These are phyloP conservation scores for Acleris sparsana DNA, from an alignment of 2,888 invertebrate species.

Conservation along the genomic window DNA sequence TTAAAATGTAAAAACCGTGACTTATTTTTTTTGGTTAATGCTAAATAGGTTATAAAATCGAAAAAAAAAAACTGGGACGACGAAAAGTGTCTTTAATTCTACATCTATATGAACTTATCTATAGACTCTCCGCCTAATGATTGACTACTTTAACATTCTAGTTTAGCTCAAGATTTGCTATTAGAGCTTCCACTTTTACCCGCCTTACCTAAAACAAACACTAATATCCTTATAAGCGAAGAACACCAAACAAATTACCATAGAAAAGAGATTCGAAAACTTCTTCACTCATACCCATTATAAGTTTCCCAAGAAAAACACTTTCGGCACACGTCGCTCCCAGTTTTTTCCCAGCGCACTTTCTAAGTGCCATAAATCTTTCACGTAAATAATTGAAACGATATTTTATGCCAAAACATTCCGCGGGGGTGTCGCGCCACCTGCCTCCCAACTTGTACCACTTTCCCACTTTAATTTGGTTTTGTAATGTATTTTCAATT, in stretches of 20 bases:
- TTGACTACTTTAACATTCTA: no score
- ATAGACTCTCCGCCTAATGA: no score
- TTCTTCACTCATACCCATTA: constrained; percentile 82
- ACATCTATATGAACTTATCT: no score
- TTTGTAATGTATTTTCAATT: constrained; percentile 84
- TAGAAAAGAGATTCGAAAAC: constrained; percentile 81
- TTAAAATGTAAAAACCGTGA: no score
- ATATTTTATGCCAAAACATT: constrained; percentile 85
- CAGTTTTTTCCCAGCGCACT: constrained; percentile 82
- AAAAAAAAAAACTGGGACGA: no score
- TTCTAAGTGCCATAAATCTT: constrained; percentile 83
- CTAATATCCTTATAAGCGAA: constrained; percentile 73
- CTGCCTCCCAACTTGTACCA: constrained; percentile 81
- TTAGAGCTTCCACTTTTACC: background rate
- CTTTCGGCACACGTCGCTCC: constrained; percentile 82
- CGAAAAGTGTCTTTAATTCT: no score
- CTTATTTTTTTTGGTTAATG: no score
- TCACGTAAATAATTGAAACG: constrained; percentile 85
- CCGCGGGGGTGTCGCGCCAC: constrained; percentile 78
- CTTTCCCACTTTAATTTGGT: constrained; percentile 83
- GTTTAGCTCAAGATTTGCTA: no score
- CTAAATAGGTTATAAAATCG: no score
- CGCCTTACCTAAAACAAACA: constrained; percentile 53
- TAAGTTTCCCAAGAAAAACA: constrained; percentile 83
- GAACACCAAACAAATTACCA: constrained; percentile 81